Percentiles rank a stretch among this genome's conserved stretches.
Conservation (phyloP, 2,888 invertebrate species). For the Meteorus colon region DNA sequence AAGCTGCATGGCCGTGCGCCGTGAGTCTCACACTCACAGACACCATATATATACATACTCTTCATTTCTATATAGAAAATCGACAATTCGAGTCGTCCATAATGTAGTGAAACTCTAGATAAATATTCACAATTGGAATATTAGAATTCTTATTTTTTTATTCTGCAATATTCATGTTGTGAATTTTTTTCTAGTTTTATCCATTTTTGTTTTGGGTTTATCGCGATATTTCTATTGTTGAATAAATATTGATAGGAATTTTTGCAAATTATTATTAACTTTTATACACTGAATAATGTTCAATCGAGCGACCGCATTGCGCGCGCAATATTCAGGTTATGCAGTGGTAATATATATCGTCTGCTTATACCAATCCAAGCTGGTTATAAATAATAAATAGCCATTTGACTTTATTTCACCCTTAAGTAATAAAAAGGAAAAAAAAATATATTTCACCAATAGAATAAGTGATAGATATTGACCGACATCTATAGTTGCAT, state of each 20-base stretch:
- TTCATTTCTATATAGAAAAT: conserved; percentile 19
- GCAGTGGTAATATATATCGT: too few species aligned
- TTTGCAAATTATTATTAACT: background rate
- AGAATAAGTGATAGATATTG: background rate
- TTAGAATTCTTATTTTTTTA: background rate
- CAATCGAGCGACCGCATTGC: conserved; percentile 12
- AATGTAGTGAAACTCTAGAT: background rate
- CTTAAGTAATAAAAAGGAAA: background rate
- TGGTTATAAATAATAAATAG: too few species aligned
- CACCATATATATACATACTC: conserved; percentile 34
- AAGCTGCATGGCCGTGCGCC: conserved; percentile 59
- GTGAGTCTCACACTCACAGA: conserved; percentile 28
- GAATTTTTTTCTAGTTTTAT: conserved; percentile 14
- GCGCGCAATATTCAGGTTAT: background rate
- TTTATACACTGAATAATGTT: background rate
- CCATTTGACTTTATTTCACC: too few species aligned
- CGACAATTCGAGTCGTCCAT: background rate
- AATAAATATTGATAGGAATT: background rate
- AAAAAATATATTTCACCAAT: background rate
- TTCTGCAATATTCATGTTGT: too few species aligned
- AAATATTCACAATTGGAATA: background rate
- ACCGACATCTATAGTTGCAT: background rate
- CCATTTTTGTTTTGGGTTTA: background rate
- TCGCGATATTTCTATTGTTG: too few species aligned
- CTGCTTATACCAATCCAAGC: too few species aligned